Evolutionary conservation across 2,797 vertebrate genomes (phyloP), one percentile per base, ranked within the genome.

Genomic region (Glyptemys insculpta): DNA sequence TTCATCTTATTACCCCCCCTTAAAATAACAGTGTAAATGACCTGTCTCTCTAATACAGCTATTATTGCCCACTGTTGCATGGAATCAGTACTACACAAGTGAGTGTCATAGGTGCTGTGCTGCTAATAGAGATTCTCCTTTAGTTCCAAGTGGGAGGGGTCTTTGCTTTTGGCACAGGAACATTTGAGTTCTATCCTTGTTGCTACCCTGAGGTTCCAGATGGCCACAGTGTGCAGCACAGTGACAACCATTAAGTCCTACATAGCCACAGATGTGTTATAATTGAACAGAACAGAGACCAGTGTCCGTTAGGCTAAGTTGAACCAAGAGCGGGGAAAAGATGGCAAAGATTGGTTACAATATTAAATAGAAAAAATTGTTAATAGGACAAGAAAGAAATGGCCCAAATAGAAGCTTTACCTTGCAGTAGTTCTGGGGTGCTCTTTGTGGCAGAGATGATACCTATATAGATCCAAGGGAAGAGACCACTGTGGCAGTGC

Each of bases 241-340:
- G 12, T 76, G 76, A 10, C 6, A 50, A 74, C 74, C 14, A 29
- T 49, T 44, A 86, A 12, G 27, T 91, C 52, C 14, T 53, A 34
- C 25, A 11, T 49, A 87, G 44, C 23, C 8, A 9, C n/a, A 59
- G 34, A 47, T 23, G 4, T 57, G 27, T 81, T 92, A 81, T 31
- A 23, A 5, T 68, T 57, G 81, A 81, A 78, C 29, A 25, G 57
- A 93, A 49, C n/a, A 29, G 27, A 34, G 19, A 41, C 88, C 52
- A 88, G 86, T 92, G 68, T 50, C 34, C 52, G 81, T 80, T n/a
- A 68, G 68, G 37, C 68, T 41, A 72, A 11, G 37, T 41, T 72
- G 68, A 72, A 72, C 68, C 19, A 72, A 72, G 37, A 72, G 5
- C 10, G 9, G 37, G 4, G 44, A 47, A 78, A 47, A 49, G 6